Conservation (phyloP, 2,113 vertebrate species). For the Microtus oregoni region DNA sequence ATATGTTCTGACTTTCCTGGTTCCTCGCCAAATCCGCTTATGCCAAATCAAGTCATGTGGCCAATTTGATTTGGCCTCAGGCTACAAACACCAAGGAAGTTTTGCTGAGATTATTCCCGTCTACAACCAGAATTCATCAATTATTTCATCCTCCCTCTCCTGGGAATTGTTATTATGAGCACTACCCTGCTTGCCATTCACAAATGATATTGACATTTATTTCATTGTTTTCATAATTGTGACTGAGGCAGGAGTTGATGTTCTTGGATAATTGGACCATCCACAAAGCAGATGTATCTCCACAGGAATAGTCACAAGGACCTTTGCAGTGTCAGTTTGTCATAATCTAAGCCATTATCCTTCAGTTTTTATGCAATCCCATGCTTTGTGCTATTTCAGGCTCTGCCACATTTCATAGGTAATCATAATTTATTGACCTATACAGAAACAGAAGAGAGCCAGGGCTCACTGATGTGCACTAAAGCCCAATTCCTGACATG, state of each 20-base stretch:
- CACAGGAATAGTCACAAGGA: background rate
- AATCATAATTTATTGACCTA: background rate
- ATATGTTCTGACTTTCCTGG: background rate
- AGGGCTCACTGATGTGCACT: background rate
- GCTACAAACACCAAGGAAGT: background rate
- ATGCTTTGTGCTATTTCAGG: background rate
- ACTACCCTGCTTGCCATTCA: background rate
- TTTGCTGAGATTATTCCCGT: background rate
- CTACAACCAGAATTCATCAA: background rate
- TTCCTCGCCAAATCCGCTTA: background rate
- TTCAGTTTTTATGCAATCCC: background rate
- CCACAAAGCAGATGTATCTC: background rate
- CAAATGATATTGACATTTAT: background rate
- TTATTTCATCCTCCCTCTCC: background rate
- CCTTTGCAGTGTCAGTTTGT: background rate
- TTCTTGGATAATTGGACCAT: background rate
- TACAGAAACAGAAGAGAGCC: background rate
- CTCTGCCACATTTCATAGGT: background rate
- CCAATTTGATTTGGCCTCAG: background rate
- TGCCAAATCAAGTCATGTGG: background rate
- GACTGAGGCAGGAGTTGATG: background rate
- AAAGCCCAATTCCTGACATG: background rate
- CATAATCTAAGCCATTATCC: background rate
- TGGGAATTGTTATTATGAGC: background rate
- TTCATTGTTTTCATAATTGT: background rate